Conservation (phyloP, 2,888 invertebrate genomes). For the Junonia oenone region DNA sequence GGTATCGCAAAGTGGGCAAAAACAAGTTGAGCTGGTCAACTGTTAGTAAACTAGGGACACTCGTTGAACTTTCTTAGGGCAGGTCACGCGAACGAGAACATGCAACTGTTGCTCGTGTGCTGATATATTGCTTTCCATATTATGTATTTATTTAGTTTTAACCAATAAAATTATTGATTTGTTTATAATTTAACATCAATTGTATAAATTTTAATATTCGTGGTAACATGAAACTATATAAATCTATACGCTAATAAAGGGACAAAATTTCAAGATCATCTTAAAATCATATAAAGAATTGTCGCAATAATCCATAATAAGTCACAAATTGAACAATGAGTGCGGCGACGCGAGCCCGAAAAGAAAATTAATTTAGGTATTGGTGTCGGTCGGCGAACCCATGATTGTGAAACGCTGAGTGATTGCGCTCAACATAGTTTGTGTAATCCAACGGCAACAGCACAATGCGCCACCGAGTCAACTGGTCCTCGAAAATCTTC, state of each 20-base stretch:
- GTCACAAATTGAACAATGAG: slow-evolving; percentile 69
- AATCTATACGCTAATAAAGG: no score
- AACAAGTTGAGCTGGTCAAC: slow-evolving; percentile 29
- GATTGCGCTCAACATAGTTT: slow-evolving; percentile 71
- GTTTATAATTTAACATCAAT: background rate
- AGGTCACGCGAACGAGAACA: slow-evolving; percentile 32
- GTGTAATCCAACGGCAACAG: slow-evolving; percentile 62
- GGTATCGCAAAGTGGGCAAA: slow-evolving; percentile 10
- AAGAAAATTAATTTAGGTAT: slow-evolving; percentile 79
- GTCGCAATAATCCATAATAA: slow-evolving; percentile 48
- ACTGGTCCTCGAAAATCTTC: slow-evolving; percentile 65
- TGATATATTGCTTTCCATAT: slow-evolving; percentile 3
- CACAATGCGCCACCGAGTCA: slow-evolving; percentile 62
- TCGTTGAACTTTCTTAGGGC: slow-evolving; percentile 33
- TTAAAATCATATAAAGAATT: background rate
- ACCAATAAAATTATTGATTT: background rate
- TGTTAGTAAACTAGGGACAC: slow-evolving; percentile 27
- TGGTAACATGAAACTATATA: background rate
- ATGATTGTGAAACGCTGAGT: slow-evolving; percentile 71
- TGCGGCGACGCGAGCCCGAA: slow-evolving; percentile 60
- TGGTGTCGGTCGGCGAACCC: slow-evolving; percentile 75
- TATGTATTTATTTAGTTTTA: background rate
- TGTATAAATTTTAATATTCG: background rate
- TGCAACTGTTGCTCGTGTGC: slow-evolving; percentile 19
- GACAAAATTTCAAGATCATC: background rate